Evolutionary conservation across 2,888 invertebrate species (phyloP).

Genomic region (Amaurobius ferox): DNA sequence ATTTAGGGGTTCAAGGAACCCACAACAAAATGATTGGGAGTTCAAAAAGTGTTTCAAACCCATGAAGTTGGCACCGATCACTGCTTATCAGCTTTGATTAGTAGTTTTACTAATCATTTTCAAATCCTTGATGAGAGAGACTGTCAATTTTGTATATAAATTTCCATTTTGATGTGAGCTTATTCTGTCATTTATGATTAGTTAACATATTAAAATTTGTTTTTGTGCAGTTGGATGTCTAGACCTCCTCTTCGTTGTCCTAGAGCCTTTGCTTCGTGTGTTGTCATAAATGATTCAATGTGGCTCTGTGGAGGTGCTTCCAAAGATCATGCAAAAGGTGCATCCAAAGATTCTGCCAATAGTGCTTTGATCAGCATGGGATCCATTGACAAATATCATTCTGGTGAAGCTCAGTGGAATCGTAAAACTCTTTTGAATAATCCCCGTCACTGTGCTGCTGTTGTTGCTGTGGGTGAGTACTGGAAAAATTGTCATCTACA

Average conservation of each 20-base stretch:
- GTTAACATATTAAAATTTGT: no score
- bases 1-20: no score
- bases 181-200: no score
- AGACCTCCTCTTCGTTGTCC: slow-evolving; percentile 67
- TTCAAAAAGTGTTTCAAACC: no score
- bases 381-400: slow-evolving; percentile 41
- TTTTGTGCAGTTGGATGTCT: slow-evolving; percentile 37
- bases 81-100: no score
- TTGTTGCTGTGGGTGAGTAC: slow-evolving; percentile 52
- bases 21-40: no score
- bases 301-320: slow-evolving; percentile 65
- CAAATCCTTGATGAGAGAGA: no score
- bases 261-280: slow-evolving; percentile 54
- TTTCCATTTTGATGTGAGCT: no score
- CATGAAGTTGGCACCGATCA: no score
- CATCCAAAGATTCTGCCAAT: not conserved
- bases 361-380: slow-evolving; percentile 46
- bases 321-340: slow-evolving; percentile 18
- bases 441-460: slow-evolving; percentile 57
- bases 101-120: no score
- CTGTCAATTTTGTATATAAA: no score
- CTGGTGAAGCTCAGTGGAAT: slow-evolving; percentile 40
- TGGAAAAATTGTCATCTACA: no score
- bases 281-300: slow-evolving; percentile 32
- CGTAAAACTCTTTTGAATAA: slow-evolving; percentile 34